Percentiles rank a stretch among this genome's conserved stretches.
Conservation (phyloP, 35 echinoderm and acorn worm species). For the Holothuria glaberrima region DNA sequence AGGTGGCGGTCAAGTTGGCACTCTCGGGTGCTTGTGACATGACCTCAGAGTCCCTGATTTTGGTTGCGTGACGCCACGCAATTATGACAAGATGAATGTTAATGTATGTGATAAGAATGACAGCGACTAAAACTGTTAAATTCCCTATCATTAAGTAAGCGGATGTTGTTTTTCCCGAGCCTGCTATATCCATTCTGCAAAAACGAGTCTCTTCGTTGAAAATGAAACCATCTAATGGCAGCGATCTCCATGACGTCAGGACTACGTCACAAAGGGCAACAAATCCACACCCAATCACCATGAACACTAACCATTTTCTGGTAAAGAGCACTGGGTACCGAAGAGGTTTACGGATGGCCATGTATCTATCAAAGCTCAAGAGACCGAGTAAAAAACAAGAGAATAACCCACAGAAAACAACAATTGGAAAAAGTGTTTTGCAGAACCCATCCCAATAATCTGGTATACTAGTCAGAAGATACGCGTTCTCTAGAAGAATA, state of each 20-base stretch:
- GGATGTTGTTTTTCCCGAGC: not conserved
- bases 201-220: constrained; percentile 29
- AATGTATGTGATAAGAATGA: constrained; percentile 46
- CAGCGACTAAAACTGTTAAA: constrained; percentile 26
- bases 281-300: constrained; percentile 18
- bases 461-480: constrained; percentile 40
- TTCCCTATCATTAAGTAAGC: constrained; percentile 30
- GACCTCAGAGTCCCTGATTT: not conserved
- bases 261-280: constrained; percentile 43
- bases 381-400: constrained; percentile 54
- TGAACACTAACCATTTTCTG: not conserved
- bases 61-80: constrained; percentile 14
- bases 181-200: constrained; percentile 38
- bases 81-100: constrained; percentile 49
- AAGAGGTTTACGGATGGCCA: constrained; percentile 47
- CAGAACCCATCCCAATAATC: constrained; percentile 39
- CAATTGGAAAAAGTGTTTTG: constrained; percentile 52
- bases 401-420: constrained; percentile 46
- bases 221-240: constrained; percentile 38
- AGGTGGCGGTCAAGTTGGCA: constrained; percentile 15
- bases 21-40: constrained; percentile 6
- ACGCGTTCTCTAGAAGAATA: constrained; percentile 36
- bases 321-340: constrained; percentile 52
- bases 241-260: constrained; percentile 32
- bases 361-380: constrained; percentile 52